These are phyloP conservation scores for Lasiommata megera DNA, from an alignment of 2,888 invertebrate species.

Conservation along the genomic window DNA sequence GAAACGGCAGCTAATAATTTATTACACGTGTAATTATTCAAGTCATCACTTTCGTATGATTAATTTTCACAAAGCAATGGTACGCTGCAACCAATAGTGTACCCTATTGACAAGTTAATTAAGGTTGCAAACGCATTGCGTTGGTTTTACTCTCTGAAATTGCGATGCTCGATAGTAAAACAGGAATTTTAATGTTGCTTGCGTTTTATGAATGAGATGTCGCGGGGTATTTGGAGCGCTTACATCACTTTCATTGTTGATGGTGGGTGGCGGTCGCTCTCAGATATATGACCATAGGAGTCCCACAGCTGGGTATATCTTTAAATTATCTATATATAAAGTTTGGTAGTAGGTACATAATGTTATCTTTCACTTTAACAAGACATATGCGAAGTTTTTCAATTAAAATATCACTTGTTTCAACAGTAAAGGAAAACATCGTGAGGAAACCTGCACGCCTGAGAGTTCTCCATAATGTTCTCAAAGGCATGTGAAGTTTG, in stretches of 20 bases:
- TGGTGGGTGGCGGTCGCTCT: too few species aligned
- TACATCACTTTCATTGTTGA: neutral
- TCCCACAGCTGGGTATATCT: too few species aligned
- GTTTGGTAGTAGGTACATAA: too few species aligned
- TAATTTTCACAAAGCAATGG: neutral
- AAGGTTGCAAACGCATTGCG: neutral
- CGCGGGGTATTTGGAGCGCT: neutral
- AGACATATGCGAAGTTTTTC: too few species aligned
- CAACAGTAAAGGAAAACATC: too few species aligned
- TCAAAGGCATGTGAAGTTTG: too few species aligned
- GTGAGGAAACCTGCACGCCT: too few species aligned
- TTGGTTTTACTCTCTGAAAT: slow-evolving; percentile 1
- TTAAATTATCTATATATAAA: too few species aligned
- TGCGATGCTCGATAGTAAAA: slow-evolving; percentile 1
- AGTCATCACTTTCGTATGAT: slow-evolving; percentile 6
- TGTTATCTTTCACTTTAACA: too few species aligned
- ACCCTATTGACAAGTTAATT: neutral
- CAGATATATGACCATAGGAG: too few species aligned
- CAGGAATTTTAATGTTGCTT: slow-evolving; percentile 9
- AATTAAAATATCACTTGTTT: too few species aligned
- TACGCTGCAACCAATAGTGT: neutral
- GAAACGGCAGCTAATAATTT: neutral
- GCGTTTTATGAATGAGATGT: slow-evolving; percentile 7
- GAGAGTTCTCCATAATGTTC: too few species aligned
- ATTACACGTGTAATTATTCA: slow-evolving; percentile 8